A percentile compares a stretch with the other conserved stretches of the same genome.
Evolutionary conservation across 2,888 invertebrate species (phyloP).

Genomic region (Xylota sylvarum): DNA sequence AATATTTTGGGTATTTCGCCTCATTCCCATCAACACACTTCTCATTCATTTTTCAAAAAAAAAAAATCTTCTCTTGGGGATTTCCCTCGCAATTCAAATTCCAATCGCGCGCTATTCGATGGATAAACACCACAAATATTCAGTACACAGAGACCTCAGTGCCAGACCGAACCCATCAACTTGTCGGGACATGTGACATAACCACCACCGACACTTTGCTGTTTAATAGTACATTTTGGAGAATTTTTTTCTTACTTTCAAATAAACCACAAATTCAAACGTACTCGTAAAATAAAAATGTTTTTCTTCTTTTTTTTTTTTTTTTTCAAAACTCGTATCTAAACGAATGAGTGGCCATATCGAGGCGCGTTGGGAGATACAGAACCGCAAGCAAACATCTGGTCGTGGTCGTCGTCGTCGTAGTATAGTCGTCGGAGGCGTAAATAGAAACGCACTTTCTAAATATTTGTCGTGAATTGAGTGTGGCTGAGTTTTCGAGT

Average conservation of each 20-base stretch:
- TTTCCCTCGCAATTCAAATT: constrained; percentile 29
- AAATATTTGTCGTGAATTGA: constrained; percentile 65
- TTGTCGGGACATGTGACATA: constrained; percentile 47
- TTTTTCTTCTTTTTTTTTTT: constrained; percentile 2
- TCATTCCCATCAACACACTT: constrained; percentile 11
- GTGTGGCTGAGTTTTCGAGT: constrained; percentile 51
- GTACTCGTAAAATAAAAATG: constrained; percentile 28
- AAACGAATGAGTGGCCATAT: constrained; percentile 35
- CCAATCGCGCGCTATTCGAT: constrained; percentile 31
- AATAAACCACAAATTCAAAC: constrained; percentile 29
- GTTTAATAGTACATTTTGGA: constrained; percentile 18
- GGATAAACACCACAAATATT: constrained; percentile 5
- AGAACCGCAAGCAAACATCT: constrained; percentile 58
- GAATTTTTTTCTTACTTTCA: neutral
- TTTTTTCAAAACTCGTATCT: neutral
- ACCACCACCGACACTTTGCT: constrained; percentile 35
- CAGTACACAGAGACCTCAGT: neutral
- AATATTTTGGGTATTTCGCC: constrained; percentile 12
- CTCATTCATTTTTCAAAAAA: neutral
- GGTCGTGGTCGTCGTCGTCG: constrained; percentile 35
- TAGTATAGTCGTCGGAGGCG: constrained; percentile 43
- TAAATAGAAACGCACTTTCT: constrained; percentile 70
- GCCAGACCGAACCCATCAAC: constrained; percentile 40
- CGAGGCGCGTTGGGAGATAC: constrained; percentile 20
- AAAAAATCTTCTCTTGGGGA: constrained; percentile 10